Conservation (phyloP, 1,140 invertebrate genomes). For the Camponotus vicinus region DNA sequence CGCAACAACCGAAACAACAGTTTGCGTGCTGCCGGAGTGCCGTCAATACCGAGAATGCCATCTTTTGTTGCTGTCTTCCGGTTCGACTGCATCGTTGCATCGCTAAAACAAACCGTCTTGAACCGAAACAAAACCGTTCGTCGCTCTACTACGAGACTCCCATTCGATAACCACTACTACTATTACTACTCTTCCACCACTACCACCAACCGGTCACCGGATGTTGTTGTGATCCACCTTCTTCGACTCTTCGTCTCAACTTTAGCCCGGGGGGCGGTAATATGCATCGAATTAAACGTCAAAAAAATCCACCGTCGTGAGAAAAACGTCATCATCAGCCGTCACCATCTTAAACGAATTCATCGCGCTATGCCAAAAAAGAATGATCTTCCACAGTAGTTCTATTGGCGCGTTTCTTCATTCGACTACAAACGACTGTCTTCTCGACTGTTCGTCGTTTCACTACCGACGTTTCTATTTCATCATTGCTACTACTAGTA, state of each 20-base stretch:
- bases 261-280: constrained; percentile 39
- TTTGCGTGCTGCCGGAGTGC: constrained; percentile 49
- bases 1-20: constrained; percentile 49
- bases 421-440: constrained; percentile 51
- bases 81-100: constrained; percentile 34
- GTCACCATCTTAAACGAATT: constrained; percentile 13
- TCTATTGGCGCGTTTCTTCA: constrained; percentile 41
- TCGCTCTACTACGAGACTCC: constrained; percentile 26
- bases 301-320: constrained; percentile 37
- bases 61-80: constrained; percentile 31
- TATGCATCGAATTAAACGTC: constrained; percentile 24
- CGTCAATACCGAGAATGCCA: constrained; percentile 36
- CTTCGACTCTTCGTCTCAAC: constrained; percentile 56
- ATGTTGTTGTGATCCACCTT: constrained; percentile 26
- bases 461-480: constrained; percentile 76
- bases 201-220: constrained; percentile 49
- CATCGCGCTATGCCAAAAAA: constrained; percentile 32
- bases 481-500: constrained; percentile 76
- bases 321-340: constrained; percentile 37
- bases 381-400: constrained; percentile 25
- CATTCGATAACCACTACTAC: constrained; percentile 50
- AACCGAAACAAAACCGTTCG: background rate
- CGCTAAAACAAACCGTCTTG: background rate
- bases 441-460: constrained; percentile 46
- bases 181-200: constrained; percentile 31